These are phyloP conservation scores for Anolis sagrei DNA, from an alignment of 2,113 vertebrate genomes.

Conservation along the genomic window DNA sequence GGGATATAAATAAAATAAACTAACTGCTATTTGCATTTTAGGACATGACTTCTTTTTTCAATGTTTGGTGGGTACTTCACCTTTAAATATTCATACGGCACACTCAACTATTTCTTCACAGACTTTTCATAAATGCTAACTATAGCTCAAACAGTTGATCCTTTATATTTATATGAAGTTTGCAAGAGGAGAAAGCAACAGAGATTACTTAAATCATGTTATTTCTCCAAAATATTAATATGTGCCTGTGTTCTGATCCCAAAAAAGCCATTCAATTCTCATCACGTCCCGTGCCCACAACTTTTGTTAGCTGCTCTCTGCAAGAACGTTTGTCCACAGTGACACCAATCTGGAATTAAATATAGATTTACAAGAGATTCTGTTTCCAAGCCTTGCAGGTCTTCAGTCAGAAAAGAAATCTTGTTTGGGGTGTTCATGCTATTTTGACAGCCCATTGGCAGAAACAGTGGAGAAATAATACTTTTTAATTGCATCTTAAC, in stretches of 20 bases:
- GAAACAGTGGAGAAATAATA: slow-evolving; percentile 74
- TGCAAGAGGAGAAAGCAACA: too few relatives aligned
- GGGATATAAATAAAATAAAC: too few relatives aligned
- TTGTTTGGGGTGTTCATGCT: slow-evolving; percentile 70
- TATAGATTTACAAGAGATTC: slow-evolving; percentile 37
- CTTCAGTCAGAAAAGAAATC: slow-evolving; percentile 61
- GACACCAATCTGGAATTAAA: slow-evolving; percentile 59
- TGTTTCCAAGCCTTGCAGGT: slow-evolving; percentile 61
- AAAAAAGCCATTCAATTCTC: slow-evolving; percentile 21
- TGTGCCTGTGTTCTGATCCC: slow-evolving; percentile 6
- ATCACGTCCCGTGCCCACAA: slow-evolving; percentile 25
- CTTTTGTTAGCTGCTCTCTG: slow-evolving; percentile 42
- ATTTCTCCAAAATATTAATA: neutral
- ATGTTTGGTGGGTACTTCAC: too few relatives aligned
- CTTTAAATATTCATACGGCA: too few relatives aligned
- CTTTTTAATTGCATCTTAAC: slow-evolving; percentile 78
- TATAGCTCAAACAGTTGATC: neutral
- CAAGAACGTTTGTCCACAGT: slow-evolving; percentile 42
- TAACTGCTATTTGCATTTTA: neutral
- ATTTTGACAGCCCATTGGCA: slow-evolving; percentile 72
- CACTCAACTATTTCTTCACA: slow-evolving; percentile 7
- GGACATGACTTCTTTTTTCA: neutral
- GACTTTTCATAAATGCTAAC: slow-evolving; percentile 33
- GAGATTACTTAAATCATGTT: neutral
- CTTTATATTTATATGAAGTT: neutral